Evolutionary conservation across 2,888 invertebrate species (phyloP).

Genomic region (Polylopha cassiicola): DNA sequence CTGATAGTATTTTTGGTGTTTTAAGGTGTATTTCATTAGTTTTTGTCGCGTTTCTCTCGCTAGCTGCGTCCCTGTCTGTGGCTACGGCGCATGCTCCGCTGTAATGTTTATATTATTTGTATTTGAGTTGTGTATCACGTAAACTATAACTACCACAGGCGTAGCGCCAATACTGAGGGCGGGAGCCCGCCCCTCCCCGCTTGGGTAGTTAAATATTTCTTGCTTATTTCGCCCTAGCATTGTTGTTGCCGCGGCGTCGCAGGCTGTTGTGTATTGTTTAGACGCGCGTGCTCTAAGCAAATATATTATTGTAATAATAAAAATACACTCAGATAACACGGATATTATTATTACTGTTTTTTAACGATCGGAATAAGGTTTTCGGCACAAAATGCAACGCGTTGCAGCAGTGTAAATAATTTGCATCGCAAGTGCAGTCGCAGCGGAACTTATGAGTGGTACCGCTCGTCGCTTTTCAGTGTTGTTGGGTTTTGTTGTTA

Average conservation of each 20-base stretch:
- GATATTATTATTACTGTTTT: slow-evolving; percentile 21
- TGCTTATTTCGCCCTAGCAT: slow-evolving; percentile 78
- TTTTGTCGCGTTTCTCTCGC: slow-evolving; percentile 19
- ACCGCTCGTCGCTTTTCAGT: slow-evolving; percentile 63
- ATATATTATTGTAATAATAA: slow-evolving; percentile 50
- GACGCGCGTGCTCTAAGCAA: slow-evolving; percentile 58
- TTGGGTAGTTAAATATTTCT: slow-evolving; percentile 78
- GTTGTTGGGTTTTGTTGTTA: slow-evolving; percentile 38
- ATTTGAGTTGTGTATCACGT: slow-evolving; percentile 79
- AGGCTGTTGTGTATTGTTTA: slow-evolving; percentile 76
- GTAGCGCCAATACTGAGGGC: slow-evolving; percentile 76
- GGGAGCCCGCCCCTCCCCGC: slow-evolving; percentile 70
- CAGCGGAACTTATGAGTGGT: slow-evolving; percentile 68
- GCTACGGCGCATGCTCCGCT: slow-evolving; percentile 69
- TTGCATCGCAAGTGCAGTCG: slow-evolving; percentile 67
- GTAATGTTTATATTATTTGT: slow-evolving; percentile 79
- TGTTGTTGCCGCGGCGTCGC: slow-evolving; percentile 74
- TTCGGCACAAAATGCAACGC: slow-evolving; percentile 50
- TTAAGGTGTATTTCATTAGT: slow-evolving; percentile 10
- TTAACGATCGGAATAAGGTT: slow-evolving; percentile 16
- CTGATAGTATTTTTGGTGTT: slow-evolving; percentile 10
- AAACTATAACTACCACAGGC: slow-evolving; percentile 79
- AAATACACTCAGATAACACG: slow-evolving; percentile 23
- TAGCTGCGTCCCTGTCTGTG: slow-evolving; percentile 59
- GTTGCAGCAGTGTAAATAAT: slow-evolving; percentile 69